Percentiles rank a stretch among this genome's conserved stretches.
Conservation (phyloP, 2,113 vertebrate genomes). For the Tragelaphus buxtoni region DNA sequence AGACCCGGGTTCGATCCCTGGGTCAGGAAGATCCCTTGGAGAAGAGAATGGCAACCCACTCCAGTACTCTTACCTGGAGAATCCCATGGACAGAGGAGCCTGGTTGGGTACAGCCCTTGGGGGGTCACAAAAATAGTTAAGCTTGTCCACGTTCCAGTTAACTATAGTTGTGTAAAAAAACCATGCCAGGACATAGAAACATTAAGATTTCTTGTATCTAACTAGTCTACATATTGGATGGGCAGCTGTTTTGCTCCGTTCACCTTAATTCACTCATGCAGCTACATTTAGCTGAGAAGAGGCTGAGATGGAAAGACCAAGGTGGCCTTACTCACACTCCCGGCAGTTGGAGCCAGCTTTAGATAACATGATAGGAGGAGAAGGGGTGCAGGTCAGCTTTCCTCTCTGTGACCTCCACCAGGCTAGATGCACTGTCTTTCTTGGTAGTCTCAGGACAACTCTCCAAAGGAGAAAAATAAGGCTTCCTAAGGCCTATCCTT, state of each 20-base stretch:
- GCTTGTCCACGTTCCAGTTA: not conserved
- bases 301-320: not conserved
- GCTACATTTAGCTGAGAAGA: not conserved
- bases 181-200: not conserved
- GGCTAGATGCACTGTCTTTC: not conserved
- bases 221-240: not conserved
- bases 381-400: not conserved
- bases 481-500: not conserved
- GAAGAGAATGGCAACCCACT: not conserved
- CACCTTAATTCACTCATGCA: too few species aligned
- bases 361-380: rapidly evolving
- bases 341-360: not conserved
- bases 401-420: not conserved
- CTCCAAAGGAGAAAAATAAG: not conserved
- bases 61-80: not conserved
- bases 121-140: not conserved
- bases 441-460: not conserved
- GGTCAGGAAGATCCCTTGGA: not conserved
- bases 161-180: not conserved
- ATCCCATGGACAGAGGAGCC: not conserved
- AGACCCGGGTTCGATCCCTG: not conserved
- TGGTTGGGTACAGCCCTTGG: not conserved
- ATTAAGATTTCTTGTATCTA: not conserved
- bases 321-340: not conserved
- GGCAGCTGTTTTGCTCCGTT: not conserved